phyloP scores from a whole-genome alignment of 2,797 vertebrate genomes.

The Hoplostethus mediterraneus region DNA sequence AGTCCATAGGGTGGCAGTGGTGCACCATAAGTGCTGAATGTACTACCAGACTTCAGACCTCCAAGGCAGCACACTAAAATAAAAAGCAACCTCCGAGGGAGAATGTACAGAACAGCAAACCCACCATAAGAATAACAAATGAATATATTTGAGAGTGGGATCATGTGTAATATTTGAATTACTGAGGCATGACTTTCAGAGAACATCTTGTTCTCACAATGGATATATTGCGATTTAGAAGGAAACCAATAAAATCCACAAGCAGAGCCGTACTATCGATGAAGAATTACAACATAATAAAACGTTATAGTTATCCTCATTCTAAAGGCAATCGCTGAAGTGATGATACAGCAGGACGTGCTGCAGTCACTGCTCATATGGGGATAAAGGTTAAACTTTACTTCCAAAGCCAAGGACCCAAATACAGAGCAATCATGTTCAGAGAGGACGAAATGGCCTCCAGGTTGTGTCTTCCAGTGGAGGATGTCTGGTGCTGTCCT shows the following conservation, averaged over 20 bases:
- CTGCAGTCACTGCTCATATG: slow-evolving; percentile 26
- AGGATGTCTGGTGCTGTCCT: slow-evolving; percentile 45
- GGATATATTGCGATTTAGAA: not conserved
- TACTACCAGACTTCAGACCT: not conserved
- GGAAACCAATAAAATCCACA: slow-evolving; percentile 2
- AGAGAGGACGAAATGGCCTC: slow-evolving; percentile 43
- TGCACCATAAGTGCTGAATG: slow-evolving; percentile 18
- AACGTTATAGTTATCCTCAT: slow-evolving; percentile 2
- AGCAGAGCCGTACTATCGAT: not conserved
- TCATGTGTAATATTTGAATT: slow-evolving; percentile 10
- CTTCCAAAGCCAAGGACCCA: slow-evolving; percentile 42
- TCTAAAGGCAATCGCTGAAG: slow-evolving; percentile 17
- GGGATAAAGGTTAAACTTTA: slow-evolving; percentile 40
- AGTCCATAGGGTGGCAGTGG: slow-evolving; percentile 68
- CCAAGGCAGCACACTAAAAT: not conserved
- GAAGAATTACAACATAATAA: slow-evolving; percentile 1
- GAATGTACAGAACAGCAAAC: slow-evolving; percentile 10
- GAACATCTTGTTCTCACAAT: not conserved
- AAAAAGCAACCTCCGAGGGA: not conserved
- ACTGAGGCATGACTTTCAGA: not conserved
- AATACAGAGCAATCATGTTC: slow-evolving; percentile 10
- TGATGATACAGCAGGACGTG: slow-evolving; percentile 20
- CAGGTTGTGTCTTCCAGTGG: slow-evolving; percentile 48
- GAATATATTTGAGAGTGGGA: slow-evolving; percentile 6
- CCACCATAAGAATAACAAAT: slow-evolving; percentile 19